These are phyloP conservation scores for Pterocles orientalis DNA, from an alignment of 2,113 vertebrate genomes.

Conservation along the genomic window DNA sequence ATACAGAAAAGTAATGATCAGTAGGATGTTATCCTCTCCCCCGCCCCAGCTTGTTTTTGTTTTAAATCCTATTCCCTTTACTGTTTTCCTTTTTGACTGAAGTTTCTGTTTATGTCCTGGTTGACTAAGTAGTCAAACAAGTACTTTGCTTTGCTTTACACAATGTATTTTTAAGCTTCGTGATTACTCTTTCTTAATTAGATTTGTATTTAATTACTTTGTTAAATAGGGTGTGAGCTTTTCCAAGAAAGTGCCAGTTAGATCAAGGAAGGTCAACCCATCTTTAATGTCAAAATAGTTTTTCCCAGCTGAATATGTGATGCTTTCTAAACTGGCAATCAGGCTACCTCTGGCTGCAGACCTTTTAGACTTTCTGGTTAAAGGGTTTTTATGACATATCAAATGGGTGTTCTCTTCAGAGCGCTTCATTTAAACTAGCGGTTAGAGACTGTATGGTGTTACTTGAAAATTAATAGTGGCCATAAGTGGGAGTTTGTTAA, in stretches of 20 bases:
- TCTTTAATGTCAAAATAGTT: neutral
- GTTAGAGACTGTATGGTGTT: neutral
- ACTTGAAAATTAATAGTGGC: neutral
- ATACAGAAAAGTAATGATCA: neutral
- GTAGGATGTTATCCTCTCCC: neutral
- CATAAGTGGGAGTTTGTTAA: neutral
- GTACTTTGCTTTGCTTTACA: neutral
- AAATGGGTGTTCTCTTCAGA: neutral
- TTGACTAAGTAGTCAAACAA: neutral
- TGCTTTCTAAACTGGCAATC: neutral
- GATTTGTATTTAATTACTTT: neutral
- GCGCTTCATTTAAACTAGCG: neutral
- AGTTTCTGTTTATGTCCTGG: neutral
- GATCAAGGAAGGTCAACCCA: neutral
- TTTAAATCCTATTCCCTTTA: neutral
- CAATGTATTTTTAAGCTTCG: neutral
- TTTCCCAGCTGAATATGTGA: neutral
- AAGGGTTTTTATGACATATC: neutral
- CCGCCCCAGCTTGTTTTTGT: too few species aligned
- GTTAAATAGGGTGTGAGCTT: neutral
- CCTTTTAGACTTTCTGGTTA: neutral
- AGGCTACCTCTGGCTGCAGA: neutral
- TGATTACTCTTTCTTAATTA: neutral
- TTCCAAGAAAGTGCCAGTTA: neutral
- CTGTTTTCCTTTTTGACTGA: neutral